Evolutionary conservation across 2,888 invertebrate species (phyloP).

Genomic region (Pimpla rufipes): DNA sequence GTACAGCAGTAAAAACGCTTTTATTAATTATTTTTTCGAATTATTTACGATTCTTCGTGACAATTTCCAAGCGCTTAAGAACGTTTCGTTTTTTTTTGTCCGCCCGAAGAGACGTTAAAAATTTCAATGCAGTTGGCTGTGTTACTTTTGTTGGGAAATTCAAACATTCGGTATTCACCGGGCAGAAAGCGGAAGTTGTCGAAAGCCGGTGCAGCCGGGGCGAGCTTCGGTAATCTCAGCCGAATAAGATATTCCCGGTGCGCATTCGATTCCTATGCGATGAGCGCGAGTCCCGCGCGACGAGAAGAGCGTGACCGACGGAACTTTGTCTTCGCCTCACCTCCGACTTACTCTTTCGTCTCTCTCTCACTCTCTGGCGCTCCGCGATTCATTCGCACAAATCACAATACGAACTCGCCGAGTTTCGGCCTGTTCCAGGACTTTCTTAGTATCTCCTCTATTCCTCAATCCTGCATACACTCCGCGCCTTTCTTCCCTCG

Average conservation of each 20-base stretch:
- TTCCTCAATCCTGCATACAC: conserved; percentile 32
- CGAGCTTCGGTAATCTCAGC: conserved; percentile 45
- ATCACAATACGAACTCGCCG: conserved; percentile 66
- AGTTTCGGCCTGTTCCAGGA: conserved; percentile 54
- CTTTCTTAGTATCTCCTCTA: conserved; percentile 52
- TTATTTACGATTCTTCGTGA: too few species aligned
- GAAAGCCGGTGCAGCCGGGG: background rate
- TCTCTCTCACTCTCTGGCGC: conserved; percentile 9
- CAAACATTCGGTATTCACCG: conserved; percentile 22
- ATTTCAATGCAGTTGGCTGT: background rate
- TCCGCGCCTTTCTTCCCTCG: background rate
- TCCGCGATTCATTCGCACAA: conserved; percentile 64
- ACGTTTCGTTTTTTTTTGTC: too few species aligned
- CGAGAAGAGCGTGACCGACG: conserved; percentile 54
- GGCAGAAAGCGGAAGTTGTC: conserved; percentile 1
- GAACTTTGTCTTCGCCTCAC: conserved; percentile 55
- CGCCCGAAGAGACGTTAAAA: background rate
- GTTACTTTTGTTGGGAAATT: conserved; percentile 2
- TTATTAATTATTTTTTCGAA: too few species aligned
- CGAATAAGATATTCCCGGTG: conserved; percentile 62
- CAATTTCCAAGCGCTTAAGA: too few species aligned
- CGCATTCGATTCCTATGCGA: conserved; percentile 54
- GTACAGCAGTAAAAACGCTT: too few species aligned
- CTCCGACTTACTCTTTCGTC: conserved; percentile 8
- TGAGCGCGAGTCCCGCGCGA: conserved; percentile 8